Base-by-base conservation (phyloP, 2,888 invertebrate genomes). In the Cantharis nigra region DNA sequence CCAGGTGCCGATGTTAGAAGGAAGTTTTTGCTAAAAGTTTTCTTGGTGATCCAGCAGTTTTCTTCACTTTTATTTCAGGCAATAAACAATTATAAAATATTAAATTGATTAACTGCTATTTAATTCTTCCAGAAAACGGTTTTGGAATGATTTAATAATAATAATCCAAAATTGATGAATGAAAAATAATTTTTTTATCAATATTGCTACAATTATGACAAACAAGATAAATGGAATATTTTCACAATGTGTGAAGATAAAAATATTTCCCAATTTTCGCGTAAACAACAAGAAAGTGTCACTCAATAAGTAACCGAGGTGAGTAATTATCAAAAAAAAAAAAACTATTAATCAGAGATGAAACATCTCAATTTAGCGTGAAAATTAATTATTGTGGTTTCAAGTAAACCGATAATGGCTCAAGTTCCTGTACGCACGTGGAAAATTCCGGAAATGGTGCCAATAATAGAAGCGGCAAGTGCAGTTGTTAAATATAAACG, bases 361-460 rank as follows among this genome's bases (percentile, higher is more conserved):
- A 67, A 67, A 67, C 65, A 67, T 67, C n/a, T 23, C 5, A 67
- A 67, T 23, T 67, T 67, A 67, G 20, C 49, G 49, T 49, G 49
- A 49, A 49, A 49, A 49, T n/a, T 7, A 49, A 49, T 67, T 67
- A 23, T 20, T 67, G 23, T 23, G 14, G 65, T 67, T 67, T 67
- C 7, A 49, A 49, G 49, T 49, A 49, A 49, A 49, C 49, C 2
- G 49, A 26, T 20, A 64, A 64, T 16, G n/a, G 65, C 23, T 64
- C 64, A 30, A 64, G 64, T 72, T 72, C 64, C 30, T 65, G 33
- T 72, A 72, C 72, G 70, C 70, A 69, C 70, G 72, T 70, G 70
- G 76, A 70, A 77, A 77, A 77, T 71, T 71, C 74, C 70, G 77
- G 77, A 77, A 74, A 77, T 72, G 74, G 26, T 70, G 74, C 77